Percentiles rank a stretch among this genome's conserved stretches.
Conservation (phyloP, 2,113 vertebrate species). For the Cranoglanis bouderius region DNA sequence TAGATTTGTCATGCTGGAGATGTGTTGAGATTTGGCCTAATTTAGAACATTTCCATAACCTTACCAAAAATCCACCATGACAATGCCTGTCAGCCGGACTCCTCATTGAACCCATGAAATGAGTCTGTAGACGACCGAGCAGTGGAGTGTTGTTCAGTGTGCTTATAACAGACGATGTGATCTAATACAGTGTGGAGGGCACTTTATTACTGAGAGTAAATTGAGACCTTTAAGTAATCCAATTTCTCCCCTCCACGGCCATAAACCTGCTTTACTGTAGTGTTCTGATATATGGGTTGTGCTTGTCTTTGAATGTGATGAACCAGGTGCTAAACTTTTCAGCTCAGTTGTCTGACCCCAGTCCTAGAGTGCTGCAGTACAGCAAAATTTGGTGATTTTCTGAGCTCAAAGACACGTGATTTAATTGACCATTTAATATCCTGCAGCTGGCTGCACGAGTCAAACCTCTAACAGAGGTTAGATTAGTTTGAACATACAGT, state of each 20-base stretch:
- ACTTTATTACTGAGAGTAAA: constrained; percentile 47
- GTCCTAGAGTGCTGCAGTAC: neutral
- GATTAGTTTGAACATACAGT: neutral
- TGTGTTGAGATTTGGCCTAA: neutral
- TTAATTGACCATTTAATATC: neutral
- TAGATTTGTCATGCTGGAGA: constrained; percentile 16
- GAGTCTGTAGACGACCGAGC: neutral
- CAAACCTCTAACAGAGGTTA: too few species aligned
- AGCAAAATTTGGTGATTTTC: neutral
- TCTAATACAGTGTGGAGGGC: constrained; percentile 38
- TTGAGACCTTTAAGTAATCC: constrained; percentile 49
- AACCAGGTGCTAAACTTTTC: neutral
- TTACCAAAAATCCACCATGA: neutral
- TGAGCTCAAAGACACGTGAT: neutral
- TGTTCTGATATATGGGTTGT: constrained; percentile 10
- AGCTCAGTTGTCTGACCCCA: neutral
- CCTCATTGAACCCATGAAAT: constrained; percentile 1
- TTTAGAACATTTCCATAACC: constrained; percentile 14
- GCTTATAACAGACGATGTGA: constrained; percentile 36
- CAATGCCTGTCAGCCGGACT: neutral
- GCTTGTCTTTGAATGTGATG: constrained; percentile 7
- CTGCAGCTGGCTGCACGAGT: neutral
- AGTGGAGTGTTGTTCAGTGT: neutral
- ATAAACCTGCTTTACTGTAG: constrained; percentile 27
- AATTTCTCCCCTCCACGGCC: constrained; percentile 23